phyloP scores from a whole-genome alignment of 1,140 invertebrate species.

The Bombus confusus region DNA sequence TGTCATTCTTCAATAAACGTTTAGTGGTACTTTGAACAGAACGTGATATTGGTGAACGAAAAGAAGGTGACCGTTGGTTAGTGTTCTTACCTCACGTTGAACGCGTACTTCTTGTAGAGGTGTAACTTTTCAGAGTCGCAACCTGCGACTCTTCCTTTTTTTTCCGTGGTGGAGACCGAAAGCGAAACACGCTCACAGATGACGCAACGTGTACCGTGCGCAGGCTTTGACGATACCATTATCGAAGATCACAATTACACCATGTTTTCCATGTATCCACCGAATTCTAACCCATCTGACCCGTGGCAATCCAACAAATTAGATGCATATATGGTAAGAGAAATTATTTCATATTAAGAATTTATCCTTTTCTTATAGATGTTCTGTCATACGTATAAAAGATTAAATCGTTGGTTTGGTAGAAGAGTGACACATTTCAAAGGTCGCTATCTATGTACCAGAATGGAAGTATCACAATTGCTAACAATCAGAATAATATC shows the following conservation, averaged over 20 bases:
- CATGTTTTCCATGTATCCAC: constrained; percentile 72
- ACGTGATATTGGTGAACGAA: not conserved
- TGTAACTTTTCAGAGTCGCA: not conserved
- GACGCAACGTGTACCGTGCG: constrained; percentile 77
- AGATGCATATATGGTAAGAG: constrained; percentile 70
- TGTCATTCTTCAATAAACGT: not conserved
- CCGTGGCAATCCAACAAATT: constrained; percentile 69
- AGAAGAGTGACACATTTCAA: too few relatives aligned
- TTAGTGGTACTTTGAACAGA: not conserved
- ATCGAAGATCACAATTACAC: constrained; percentile 75
- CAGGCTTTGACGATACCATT: constrained; percentile 67
- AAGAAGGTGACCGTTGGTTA: not conserved
- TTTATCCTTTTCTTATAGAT: not conserved
- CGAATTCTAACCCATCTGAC: constrained; percentile 55
- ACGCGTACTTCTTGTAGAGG: not conserved
- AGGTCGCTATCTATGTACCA: too few relatives aligned
- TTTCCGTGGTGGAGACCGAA: constrained; percentile 37
- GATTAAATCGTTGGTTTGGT: not conserved
- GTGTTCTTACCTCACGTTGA: constrained; percentile 13
- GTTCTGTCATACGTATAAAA: not conserved
- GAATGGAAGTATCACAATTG: too few relatives aligned
- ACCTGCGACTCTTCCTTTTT: not conserved
- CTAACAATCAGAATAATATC: too few relatives aligned
- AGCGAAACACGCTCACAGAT: constrained; percentile 49
- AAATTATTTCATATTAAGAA: not conserved